Evolutionary conservation across 2,888 invertebrate species (phyloP).

Genomic region (Molorchus minor): DNA sequence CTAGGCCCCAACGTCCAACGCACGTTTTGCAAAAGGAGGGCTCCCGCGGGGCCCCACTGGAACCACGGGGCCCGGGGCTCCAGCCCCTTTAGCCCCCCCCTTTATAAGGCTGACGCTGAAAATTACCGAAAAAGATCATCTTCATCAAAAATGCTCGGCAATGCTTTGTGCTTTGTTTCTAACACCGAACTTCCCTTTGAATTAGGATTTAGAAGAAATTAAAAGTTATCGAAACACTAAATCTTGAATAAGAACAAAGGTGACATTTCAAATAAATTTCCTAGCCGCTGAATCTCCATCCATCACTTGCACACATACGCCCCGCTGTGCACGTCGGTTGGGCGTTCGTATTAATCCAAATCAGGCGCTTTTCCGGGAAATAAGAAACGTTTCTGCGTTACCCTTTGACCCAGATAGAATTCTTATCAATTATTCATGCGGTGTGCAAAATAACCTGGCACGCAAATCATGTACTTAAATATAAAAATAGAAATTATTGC

Average conservation of each 20-base stretch:
- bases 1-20: too few species aligned
- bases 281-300: constrained; percentile 6
- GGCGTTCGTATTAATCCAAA: constrained; percentile 9
- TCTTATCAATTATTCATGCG: constrained; percentile 20
- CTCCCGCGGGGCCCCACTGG: too few species aligned
- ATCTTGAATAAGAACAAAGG: constrained; percentile 12
- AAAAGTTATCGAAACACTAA: constrained; percentile 10
- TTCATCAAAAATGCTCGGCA: too few species aligned
- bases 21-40: too few species aligned
- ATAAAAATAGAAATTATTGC: constrained; percentile 30
- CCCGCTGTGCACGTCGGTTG: constrained; percentile 11
- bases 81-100: too few species aligned
- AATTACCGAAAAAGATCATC: too few species aligned
- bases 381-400: constrained; percentile 2
- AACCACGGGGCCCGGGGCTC: too few species aligned
- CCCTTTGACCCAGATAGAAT: constrained; percentile 13
- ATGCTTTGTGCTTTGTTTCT: too few species aligned
- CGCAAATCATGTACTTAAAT: constrained; percentile 26
- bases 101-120: too few species aligned
- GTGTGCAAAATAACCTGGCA: constrained; percentile 23
- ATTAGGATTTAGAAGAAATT: too few species aligned
- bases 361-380: constrained; percentile 10
- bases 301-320: constrained; percentile 12
- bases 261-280: constrained; percentile 5
- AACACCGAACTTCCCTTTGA: too few species aligned